Evolutionary conservation across 2,888 invertebrate species (phyloP), one percentile per base, ranked within the genome.

Genomic region (Drosophila mayaguana): DNA sequence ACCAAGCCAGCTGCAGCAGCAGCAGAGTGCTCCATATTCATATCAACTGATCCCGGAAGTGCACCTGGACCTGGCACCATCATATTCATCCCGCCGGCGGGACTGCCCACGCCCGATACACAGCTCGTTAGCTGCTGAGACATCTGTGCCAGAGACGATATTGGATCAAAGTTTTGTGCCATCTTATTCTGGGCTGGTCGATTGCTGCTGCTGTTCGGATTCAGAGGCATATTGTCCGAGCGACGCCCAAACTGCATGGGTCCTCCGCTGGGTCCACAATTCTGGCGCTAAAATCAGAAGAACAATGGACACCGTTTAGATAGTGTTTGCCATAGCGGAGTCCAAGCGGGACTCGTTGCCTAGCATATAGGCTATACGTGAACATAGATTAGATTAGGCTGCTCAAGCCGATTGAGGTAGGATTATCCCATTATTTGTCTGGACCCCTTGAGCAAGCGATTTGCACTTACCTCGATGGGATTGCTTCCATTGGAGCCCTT

Each of bases 91-190:
- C 83, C 89, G 67, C 75, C 82, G 59, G 78, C 78, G n/a, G 90
- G 75, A 76, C 79, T 82, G 28, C 84, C 85, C 91, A 90, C 83
- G 12, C 85, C 84, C 90, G 93, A 94, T 1, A 91, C 95, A 91
- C 96, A 96, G 89, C 96, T 97, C 16, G 97, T 97, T 77, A 98
- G 93, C 91, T 97, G 97, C 90, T 98, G 98, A 74, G 97, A 97
- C 98, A 98, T 98, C 93, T 98, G 98, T 63, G 98, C 97, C 89
- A 98, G 94, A 11, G 98, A 98, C 59, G 97, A 97, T 87, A 98
- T 98, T 1, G 98, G 98, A 94, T 98, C 98, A 93, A 98, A 98
- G 34, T 74, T 78, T 91, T 95, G 97, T 90, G 94, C 94, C 91
- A 93, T 94, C 93, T 95, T 95, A 87, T 92, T 95, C 93, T 90